Evolutionary conservation across 2,113 vertebrate species (phyloP).

Genomic region (Pachycephala philippinensis): DNA sequence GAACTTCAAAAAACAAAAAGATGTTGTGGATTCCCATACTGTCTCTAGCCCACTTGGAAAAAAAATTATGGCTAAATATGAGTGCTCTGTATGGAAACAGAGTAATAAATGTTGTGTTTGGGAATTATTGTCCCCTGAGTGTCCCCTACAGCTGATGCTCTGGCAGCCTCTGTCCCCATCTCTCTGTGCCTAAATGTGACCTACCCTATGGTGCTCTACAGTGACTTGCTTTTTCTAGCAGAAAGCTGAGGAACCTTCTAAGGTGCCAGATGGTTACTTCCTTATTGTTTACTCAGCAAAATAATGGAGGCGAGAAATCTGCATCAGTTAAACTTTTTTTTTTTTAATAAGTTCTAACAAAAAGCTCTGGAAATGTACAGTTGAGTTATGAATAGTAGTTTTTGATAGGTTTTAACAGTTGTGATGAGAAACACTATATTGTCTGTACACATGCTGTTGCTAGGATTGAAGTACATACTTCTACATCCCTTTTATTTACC

Average conservation of each 20-base stretch:
- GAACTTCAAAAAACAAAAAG: not conserved
- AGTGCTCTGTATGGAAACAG: not conserved
- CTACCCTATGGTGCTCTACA: rapidly evolving
- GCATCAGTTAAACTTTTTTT: not conserved
- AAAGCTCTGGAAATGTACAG: not conserved
- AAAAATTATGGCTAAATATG: not conserved
- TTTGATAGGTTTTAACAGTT: not conserved
- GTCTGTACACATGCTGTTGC: not conserved
- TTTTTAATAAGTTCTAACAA: not conserved
- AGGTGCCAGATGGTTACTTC: not conserved
- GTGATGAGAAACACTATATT: not conserved
- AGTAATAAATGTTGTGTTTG: not conserved
- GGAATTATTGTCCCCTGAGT: not conserved
- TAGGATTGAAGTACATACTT: not conserved
- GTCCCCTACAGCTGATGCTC: rapidly evolving
- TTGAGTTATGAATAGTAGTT: not conserved
- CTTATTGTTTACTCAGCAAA: not conserved
- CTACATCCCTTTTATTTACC: not conserved
- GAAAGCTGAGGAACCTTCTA: not conserved
- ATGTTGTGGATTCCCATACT: rapidly evolving
- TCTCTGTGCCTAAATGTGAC: not conserved
- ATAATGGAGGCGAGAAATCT: not conserved
- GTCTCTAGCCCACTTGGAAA: not conserved
- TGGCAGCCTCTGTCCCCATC: no score
- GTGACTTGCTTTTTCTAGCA: not conserved